These are phyloP conservation scores for Muscicapa adusta DNA, from an alignment of 2,113 vertebrate genomes.

Conservation along the genomic window DNA sequence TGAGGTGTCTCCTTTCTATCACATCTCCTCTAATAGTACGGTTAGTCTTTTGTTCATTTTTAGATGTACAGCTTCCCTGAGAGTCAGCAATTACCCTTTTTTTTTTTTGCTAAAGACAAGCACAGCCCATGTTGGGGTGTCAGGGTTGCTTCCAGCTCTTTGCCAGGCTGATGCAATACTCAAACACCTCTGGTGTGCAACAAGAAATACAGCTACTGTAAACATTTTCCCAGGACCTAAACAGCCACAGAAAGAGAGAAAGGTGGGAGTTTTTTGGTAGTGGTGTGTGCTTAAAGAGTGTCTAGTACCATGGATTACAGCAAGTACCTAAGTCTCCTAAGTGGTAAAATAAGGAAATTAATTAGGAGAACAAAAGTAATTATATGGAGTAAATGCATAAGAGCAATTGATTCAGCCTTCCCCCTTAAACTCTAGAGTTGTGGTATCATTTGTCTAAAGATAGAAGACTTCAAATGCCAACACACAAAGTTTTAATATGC, in stretches of 20 bases:
- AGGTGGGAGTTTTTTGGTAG: neutral
- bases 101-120: neutral
- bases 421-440: neutral
- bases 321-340: neutral
- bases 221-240: neutral
- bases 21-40: neutral
- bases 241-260: neutral
- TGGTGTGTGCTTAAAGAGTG: neutral
- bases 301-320: neutral
- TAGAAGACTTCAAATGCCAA: neutral
- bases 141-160: neutral
- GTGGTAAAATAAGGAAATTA: neutral
- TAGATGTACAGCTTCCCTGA: neutral
- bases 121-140: fast-evolving
- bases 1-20: neutral
- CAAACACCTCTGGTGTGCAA: neutral
- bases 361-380: neutral
- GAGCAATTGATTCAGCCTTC: neutral
- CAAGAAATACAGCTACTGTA: neutral
- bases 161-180: neutral
- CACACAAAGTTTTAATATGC: neutral
- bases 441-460: neutral
- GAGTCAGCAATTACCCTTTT: neutral
- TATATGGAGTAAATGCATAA: neutral
- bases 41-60: neutral